phyloP scores from a whole-genome alignment of 2,113 vertebrate species.

The Leiothrix lutea region DNA sequence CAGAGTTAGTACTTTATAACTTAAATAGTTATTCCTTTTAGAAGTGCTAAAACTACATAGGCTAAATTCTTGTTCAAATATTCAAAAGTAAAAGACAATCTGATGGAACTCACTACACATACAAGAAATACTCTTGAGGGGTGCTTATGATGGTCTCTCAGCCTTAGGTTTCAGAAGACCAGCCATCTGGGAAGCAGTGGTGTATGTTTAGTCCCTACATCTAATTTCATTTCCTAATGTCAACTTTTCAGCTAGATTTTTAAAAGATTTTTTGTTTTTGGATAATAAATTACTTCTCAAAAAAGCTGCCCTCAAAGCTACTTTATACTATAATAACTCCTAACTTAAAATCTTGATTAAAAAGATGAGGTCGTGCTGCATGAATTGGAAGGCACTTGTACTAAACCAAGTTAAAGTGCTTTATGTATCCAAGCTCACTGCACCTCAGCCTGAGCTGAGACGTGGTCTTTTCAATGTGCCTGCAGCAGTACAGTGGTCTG shows the following conservation, averaged over 20 bases:
- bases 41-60: not conserved
- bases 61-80: not conserved
- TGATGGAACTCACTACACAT: not conserved
- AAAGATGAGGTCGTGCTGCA: conserved; percentile 10
- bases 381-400: not conserved
- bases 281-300: not conserved
- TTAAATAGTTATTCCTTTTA: not conserved
- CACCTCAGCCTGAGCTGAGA: not conserved
- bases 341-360: not conserved
- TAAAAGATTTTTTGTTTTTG: not conserved
- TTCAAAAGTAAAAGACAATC: not conserved
- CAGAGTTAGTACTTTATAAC: not conserved
- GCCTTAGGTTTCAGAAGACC: not conserved
- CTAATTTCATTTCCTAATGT: not conserved
- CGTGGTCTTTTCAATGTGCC: not conserved
- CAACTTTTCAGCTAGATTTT: not conserved
- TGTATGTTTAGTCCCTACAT: not conserved
- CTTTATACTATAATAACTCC: not conserved
- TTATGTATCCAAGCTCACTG: not conserved
- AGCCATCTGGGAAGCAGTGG: not conserved
- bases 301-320: not conserved
- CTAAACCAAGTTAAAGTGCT: not conserved
- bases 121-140: not conserved
- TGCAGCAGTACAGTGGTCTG: not conserved
- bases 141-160: not conserved